Conservation (phyloP, 2,888 invertebrate genomes). For the Chesias legatella region DNA sequence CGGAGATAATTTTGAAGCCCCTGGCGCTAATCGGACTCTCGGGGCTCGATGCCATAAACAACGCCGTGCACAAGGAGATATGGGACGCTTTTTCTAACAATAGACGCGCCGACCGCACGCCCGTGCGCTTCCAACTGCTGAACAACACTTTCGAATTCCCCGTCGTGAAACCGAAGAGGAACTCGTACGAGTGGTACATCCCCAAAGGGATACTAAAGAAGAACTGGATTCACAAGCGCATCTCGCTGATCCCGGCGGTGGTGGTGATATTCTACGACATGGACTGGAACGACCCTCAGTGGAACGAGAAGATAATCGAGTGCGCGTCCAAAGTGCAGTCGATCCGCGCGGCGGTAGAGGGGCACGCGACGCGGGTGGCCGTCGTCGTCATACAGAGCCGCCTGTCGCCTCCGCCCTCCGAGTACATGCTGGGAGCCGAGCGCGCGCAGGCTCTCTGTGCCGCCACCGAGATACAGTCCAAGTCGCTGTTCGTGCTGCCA, state of each 20-base stretch:
- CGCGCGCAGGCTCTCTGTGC: conserved; percentile 93
- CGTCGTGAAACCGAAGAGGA: conserved; percentile 90
- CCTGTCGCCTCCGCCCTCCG: conserved; percentile 87
- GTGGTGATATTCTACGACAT: conserved; percentile 97
- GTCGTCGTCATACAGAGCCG: conserved; percentile 95
- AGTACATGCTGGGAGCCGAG: conserved; percentile 93
- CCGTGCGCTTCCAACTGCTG: conserved; percentile 91
- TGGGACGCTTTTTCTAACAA: conserved; percentile 96
- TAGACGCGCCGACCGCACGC: conserved; percentile 88
- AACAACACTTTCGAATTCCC: conserved; percentile 93
- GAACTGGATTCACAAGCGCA: conserved; percentile 97
- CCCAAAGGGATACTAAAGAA: conserved; percentile 96
- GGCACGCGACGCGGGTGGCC: conserved; percentile 87
- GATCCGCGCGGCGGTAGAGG: conserved; percentile 86
- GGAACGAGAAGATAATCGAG: conserved; percentile 97
- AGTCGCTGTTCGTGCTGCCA: conserved; percentile 95
- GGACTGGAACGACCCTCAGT: conserved; percentile 97
- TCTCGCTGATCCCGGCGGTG: conserved; percentile 93
- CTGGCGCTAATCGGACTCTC: conserved; percentile 92
- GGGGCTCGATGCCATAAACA: conserved; percentile 91
- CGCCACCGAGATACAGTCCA: conserved; percentile 94
- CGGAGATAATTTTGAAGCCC: conserved; percentile 91
- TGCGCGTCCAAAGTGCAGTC: conserved; percentile 94
- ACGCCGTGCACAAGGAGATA: conserved; percentile 93
- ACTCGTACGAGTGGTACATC: conserved; percentile 96